Conservation (phyloP, 2,113 vertebrate species). For the Apistogramma diplotaenia region DNA sequence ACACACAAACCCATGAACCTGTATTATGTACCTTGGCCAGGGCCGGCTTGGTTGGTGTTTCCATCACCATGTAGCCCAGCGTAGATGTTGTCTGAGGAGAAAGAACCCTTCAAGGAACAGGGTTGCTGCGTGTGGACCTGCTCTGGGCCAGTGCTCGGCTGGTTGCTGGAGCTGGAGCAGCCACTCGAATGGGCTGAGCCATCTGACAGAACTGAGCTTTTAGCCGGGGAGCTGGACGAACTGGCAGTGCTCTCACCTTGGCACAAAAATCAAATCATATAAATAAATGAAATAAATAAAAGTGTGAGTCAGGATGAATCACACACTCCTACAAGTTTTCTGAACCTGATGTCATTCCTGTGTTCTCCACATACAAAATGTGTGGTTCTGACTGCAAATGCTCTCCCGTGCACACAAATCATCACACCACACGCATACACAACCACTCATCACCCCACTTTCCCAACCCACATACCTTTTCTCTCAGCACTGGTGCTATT, state of each 20-base stretch:
- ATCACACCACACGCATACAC: not conserved
- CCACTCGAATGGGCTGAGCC: slow-evolving; percentile 58
- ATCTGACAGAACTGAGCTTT: slow-evolving; percentile 69
- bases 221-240: slow-evolving; percentile 75
- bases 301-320: slow-evolving; percentile 33
- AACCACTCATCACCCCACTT: not conserved
- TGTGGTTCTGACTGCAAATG: slow-evolving; percentile 9
- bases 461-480: slow-evolving; percentile 42
- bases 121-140: slow-evolving; percentile 95
- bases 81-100: slow-evolving; percentile 93
- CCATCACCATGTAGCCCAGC: slow-evolving; percentile 84
- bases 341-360: not conserved
- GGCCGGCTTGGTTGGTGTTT: slow-evolving; percentile 53
- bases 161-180: slow-evolving; percentile 56
- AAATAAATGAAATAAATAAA: not conserved
- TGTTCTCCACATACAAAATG: not conserved
- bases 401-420: not conserved
- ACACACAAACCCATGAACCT: not conserved
- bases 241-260: slow-evolving; percentile 73
- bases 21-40: slow-evolving; percentile 70
- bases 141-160: slow-evolving; percentile 63
- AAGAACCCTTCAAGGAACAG: slow-evolving; percentile 93
- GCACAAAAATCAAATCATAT: not conserved
- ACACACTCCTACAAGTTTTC: slow-evolving; percentile 22
- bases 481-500: slow-evolving; percentile 52